Percentiles rank a stretch among this genome's conserved stretches.
phyloP scores from a whole-genome alignment of 2,888 invertebrate genomes.

The Epistrophe eligans region DNA sequence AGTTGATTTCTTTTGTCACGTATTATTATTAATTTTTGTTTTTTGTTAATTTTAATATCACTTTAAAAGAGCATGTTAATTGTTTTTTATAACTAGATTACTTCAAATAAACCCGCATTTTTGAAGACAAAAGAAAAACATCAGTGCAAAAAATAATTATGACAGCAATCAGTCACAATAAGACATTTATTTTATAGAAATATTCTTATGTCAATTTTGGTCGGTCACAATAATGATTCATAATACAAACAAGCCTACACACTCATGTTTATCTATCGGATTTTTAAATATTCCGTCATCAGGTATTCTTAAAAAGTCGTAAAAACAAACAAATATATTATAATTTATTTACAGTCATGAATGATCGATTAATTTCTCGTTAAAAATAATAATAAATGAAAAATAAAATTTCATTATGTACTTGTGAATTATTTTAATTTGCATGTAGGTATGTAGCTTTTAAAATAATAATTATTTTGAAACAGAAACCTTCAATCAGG shows the following conservation, averaged over 20 bases:
- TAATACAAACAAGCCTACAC: background rate
- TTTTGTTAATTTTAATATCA: background rate
- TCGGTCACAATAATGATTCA: constrained; percentile 19
- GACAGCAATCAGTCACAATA: constrained; percentile 19
- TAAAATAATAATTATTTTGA: background rate
- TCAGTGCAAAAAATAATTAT: background rate
- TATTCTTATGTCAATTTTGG: constrained; percentile 53
- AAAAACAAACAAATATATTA: background rate
- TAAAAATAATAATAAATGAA: background rate
- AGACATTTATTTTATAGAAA: constrained; percentile 41
- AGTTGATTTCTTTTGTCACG: too few species aligned
- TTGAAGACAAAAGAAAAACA: background rate
- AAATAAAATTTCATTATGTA: too few species aligned
- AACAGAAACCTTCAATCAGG: constrained; percentile 3
- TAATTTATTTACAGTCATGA: background rate
- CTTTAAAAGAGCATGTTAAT: background rate
- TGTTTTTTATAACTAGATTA: background rate
- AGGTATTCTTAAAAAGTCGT: background rate
- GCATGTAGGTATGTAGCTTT: background rate
- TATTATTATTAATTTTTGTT: background rate
- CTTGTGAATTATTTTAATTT: background rate
- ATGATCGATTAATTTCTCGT: background rate
- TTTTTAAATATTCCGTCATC: background rate
- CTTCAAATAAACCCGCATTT: background rate
- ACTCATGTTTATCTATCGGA: background rate